Evolutionary conservation across 2,113 vertebrate species (phyloP).

Genomic region (Engystomops pustulosus): DNA sequence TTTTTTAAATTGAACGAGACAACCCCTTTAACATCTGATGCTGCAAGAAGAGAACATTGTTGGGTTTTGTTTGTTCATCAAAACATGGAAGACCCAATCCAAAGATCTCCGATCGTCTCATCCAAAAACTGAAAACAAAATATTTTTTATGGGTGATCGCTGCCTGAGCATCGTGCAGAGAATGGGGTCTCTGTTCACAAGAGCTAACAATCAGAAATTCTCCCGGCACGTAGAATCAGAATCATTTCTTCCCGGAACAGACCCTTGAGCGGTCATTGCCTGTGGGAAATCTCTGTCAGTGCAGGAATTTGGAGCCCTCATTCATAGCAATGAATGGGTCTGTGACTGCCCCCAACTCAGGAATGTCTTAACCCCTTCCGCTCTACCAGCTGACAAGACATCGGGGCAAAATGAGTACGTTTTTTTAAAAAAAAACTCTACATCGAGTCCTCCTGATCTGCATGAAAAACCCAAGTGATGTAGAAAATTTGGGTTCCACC

Average conservation of each 20-base stretch:
- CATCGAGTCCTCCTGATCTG: not conserved
- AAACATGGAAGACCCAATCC: too few species aligned
- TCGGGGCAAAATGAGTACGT: too few species aligned
- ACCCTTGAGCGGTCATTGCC: not conserved
- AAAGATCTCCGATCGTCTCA: too few species aligned
- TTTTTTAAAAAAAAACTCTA: not conserved
- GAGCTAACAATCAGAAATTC: not conserved
- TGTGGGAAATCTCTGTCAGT: slow-evolving; percentile 17
- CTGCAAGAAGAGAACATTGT: too few species aligned
- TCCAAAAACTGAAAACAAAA: too few species aligned
- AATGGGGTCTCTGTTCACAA: slow-evolving; percentile 1
- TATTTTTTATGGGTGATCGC: not conserved
- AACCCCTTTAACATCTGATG: too few species aligned
- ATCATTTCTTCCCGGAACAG: not conserved
- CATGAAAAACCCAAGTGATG: not conserved
- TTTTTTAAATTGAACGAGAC: too few species aligned
- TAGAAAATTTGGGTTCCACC: not conserved
- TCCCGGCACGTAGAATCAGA: not conserved
- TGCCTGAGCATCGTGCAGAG: not conserved
- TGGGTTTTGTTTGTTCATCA: too few species aligned
- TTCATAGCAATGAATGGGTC: slow-evolving; percentile 33
- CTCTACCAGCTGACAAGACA: not conserved
- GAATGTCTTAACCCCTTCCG: slow-evolving; percentile 37
- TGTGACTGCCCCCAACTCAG: not conserved
- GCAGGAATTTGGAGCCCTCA: not conserved